Percentiles rank a stretch among this genome's conserved stretches.
Conservation (phyloP, 2,888 invertebrate genomes). For the Drosophila formosana region DNA sequence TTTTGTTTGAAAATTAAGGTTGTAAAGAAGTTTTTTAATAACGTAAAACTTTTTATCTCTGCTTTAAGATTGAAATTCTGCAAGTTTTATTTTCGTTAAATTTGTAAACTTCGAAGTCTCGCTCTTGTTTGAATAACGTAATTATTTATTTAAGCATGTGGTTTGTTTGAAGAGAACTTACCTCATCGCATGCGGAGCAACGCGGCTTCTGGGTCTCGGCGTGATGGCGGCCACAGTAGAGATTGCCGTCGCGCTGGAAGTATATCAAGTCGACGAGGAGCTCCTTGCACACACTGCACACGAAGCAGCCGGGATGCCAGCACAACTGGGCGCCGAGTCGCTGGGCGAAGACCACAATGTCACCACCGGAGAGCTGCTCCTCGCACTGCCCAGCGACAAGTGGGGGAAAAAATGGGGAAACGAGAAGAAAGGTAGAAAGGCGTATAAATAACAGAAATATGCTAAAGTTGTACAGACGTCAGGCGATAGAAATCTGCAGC, state of each 20-base stretch:
- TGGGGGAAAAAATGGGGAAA: not conserved
- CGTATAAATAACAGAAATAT: conserved; percentile 73
- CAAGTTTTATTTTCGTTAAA: no score
- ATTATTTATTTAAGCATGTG: not conserved
- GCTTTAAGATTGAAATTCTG: no score
- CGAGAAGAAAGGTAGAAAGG: conserved; percentile 26
- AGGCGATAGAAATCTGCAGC: conserved; percentile 78
- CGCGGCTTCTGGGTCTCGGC: conserved; percentile 98
- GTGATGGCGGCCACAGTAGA: conserved; percentile 98
- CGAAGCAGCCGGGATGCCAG: conserved; percentile 99
- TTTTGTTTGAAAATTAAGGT: not conserved
- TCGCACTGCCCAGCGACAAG: conserved; percentile 89
- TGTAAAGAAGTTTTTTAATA: no score
- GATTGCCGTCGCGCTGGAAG: conserved; percentile 94
- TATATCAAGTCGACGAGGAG: conserved; percentile 98
- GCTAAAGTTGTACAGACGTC: conserved; percentile 55
- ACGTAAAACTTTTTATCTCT: no score
- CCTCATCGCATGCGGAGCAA: conserved; percentile 99
- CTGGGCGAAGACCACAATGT: conserved; percentile 96
- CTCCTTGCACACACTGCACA: conserved; percentile 95
- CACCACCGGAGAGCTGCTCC: conserved; percentile 92
- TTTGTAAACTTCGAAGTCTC: no score
- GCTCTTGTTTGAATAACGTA: not conserved
- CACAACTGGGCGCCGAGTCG: conserved; percentile 93
- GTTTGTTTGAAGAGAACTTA: conserved; percentile 83